Base-by-base conservation (phyloP, 1,140 invertebrate species). In the Heliconius hermathena region DNA sequence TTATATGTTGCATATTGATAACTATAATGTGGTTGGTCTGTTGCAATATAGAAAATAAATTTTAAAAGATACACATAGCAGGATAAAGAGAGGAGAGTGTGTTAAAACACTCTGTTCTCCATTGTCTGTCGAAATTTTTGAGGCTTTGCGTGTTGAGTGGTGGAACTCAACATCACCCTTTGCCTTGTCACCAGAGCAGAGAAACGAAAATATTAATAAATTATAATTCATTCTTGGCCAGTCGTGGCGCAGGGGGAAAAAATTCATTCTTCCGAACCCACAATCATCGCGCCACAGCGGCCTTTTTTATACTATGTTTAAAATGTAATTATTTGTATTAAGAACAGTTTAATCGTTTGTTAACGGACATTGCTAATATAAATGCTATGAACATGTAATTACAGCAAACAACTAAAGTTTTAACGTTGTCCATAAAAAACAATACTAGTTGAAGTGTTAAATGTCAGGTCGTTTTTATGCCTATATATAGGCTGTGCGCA, bases 31-130 rank as follows among this genome's bases (percentile, higher is more conserved):
- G 22, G 11, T 8, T 22, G 3, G 29, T 13, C 22, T 26, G 11
- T 66, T 26, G 22, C 71, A 78, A 81, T 54, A 71, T 79, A 3
- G 22, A 66, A 22, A 36, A 36, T 36, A 8, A 36, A 36, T 8
- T 36, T 36, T 8, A 36, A 36, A 36, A 36, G 33, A 36, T 36
- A 36, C 33, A 36, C 33, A 36, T 46, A 46, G 11, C 11, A 4
- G 11, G 2, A 2, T 0, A 46, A 0, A 11, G 41, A 3, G 41
- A 41, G 41, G 3, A 46, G 13, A 13, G 3, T 16, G 13, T 46
- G 41, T 46, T 46, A 16, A 16, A 11, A 1, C 41, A 46, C 13
- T 46, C 41, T 11, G 33, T 36, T 36, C 0, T 36, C 41, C 41
- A 46, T 1, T 46, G 3, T 46, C 16, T 46, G 13, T 8, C 2